Evolutionary conservation across 1,140 invertebrate species (phyloP), one percentile per base, ranked within the genome.

Genomic region (Drosophila rufa): DNA sequence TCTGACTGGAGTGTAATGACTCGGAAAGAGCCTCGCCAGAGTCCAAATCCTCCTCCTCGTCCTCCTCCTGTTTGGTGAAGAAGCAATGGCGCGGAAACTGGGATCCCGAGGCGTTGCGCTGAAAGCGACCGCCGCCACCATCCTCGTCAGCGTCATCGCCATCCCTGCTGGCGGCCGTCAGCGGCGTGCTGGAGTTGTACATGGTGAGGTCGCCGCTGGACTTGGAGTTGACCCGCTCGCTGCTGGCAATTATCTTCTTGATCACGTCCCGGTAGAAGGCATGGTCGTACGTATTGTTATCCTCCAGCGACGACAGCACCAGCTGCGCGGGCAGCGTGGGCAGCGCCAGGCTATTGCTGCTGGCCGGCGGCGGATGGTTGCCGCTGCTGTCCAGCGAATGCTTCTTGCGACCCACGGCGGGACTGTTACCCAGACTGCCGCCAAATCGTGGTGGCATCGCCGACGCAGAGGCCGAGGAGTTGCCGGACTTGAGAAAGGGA

Each of bases 181-280:
- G 50, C 15, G 62, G 90, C 0, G 89, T 91, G 11, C 79, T 67
- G 11, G 89, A 86, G 57, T 77, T 86, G 40, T 91, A 92, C 80
- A 91, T 92, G 62, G 92, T 93, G 1, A 93, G 71, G 68, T 93
- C 92, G 1, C 82, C 91, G 51, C 92, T 93, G 0, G 92, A 93
- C 48, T 93, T 93, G 5, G 92, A 93, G 62, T 91, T 92, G 0
- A 90, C 75, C 3, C 89, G 77, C 55, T 92, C 80, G 12, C 73
- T 80, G 77, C 85, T 89, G 46, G 85, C 84, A 27, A 77, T 62
- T 3, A 89, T 66, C 55, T 89, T 89, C 47, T 90, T 89, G 17
- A 70, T 46, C 79, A 93, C 50, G 68, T 92, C 70, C 30, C 75
- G 61, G 68, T 93, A 93, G 45, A 93, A 93, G 25, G 85, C 87